These are phyloP conservation scores for Heliocidaris tuberculata DNA, from an alignment of 35 echinoderm and acorn worm genomes.

Conservation along the genomic window DNA sequence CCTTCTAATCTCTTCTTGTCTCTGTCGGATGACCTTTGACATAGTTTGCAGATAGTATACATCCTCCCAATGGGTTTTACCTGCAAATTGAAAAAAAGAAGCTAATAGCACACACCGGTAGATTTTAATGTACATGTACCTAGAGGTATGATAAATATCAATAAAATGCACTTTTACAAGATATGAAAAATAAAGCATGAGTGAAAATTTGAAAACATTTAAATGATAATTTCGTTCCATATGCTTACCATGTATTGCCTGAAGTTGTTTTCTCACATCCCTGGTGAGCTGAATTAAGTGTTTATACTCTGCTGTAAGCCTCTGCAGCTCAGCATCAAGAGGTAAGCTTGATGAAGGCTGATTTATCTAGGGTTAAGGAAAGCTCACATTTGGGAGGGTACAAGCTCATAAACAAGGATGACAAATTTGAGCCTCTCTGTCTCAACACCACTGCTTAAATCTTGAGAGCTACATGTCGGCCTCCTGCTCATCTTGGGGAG, in stretches of 20 bases:
- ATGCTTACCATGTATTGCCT: background rate
- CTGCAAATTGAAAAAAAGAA: background rate
- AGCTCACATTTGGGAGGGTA: too few relatives aligned
- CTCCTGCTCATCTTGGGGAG: too few relatives aligned
- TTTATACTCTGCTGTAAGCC: slow-evolving; percentile 7
- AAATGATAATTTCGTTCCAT: background rate
- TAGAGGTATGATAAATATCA: too few relatives aligned
- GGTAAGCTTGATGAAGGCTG: background rate
- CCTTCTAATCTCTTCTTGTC: background rate
- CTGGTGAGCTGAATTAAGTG: slow-evolving; percentile 17
- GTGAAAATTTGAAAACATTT: too few relatives aligned
- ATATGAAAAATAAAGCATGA: too few relatives aligned
- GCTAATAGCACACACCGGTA: too few relatives aligned
- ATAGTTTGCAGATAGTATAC: slow-evolving; percentile 15
- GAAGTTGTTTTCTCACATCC: background rate
- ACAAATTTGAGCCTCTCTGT: too few relatives aligned
- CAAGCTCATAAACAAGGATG: too few relatives aligned
- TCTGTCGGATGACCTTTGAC: background rate
- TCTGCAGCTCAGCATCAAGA: background rate
- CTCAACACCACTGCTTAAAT: too few relatives aligned
- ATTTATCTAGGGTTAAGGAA: background rate
- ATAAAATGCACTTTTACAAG: too few relatives aligned
- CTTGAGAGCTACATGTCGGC: too few relatives aligned
- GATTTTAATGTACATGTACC: too few relatives aligned
- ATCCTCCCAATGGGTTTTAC: background rate